These are phyloP conservation scores for Whitmania pigra DNA, from an alignment of 1,140 invertebrate species.

Conservation along the genomic window DNA sequence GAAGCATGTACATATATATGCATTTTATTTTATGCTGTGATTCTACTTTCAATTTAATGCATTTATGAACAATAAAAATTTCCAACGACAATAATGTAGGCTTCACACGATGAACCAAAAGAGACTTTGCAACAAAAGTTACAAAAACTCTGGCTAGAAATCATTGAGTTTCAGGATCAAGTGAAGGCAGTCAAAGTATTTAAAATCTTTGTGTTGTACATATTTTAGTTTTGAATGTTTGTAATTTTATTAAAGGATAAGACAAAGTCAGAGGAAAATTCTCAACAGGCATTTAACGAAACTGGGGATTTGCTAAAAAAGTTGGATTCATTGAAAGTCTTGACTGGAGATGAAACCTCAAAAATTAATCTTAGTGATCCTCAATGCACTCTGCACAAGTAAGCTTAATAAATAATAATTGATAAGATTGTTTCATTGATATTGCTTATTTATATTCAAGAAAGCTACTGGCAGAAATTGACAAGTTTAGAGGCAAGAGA, in stretches of 20 bases:
- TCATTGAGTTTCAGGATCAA: not conserved
- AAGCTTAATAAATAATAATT: not conserved
- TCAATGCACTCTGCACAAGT: not conserved
- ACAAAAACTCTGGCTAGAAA: constrained; percentile 11
- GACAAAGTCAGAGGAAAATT: not conserved
- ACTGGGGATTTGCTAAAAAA: not conserved
- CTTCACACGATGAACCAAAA: not conserved
- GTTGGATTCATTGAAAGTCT: not conserved
- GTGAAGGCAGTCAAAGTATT: not conserved
- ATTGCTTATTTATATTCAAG: too few species aligned
- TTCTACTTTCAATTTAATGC: too few species aligned
- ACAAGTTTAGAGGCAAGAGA: too few species aligned
- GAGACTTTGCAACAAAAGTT: constrained; percentile 1
- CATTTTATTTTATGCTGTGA: too few species aligned
- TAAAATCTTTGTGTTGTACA: too few species aligned
- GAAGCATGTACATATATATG: too few species aligned
- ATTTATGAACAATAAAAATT: too few species aligned
- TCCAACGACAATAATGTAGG: too few species aligned
- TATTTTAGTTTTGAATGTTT: too few species aligned
- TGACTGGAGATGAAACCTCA: not conserved
- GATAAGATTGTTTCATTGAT: too few species aligned
- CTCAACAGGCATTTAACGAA: not conserved
- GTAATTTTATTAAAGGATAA: not conserved
- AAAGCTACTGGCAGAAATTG: too few species aligned
- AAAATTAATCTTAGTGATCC: constrained; percentile 6